Conservation (phyloP, 2,888 invertebrate species). For the Melieria omissa region DNA sequence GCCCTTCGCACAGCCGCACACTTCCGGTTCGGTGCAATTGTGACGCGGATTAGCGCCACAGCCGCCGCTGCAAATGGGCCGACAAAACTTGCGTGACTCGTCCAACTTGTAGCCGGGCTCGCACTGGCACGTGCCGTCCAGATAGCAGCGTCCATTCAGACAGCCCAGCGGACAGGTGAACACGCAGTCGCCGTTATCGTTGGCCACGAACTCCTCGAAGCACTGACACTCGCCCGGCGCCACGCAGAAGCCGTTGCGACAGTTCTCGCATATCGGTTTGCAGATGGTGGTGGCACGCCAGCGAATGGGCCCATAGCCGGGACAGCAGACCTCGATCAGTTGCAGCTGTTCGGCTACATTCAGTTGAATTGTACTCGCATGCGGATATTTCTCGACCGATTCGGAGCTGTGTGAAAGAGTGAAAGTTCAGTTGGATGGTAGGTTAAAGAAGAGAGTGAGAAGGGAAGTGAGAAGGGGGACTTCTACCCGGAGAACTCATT, state of each 20-base stretch:
- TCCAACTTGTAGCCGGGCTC: constrained; percentile 72
- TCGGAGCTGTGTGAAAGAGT: constrained; percentile 37
- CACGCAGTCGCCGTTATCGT: constrained; percentile 62
- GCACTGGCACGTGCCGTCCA: constrained; percentile 74
- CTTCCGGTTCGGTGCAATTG: constrained; percentile 65
- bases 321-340: constrained; percentile 76
- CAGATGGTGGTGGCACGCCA: constrained; percentile 51
- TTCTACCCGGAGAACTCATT: too few relatives aligned
- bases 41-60: constrained; percentile 53
- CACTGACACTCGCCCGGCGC: constrained; percentile 59
- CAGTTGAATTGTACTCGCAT: constrained; percentile 50
- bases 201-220: constrained; percentile 59
- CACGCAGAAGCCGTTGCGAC: constrained; percentile 60
- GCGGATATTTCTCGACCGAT: constrained; percentile 54
- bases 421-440: too few relatives aligned
- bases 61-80: constrained; percentile 70
- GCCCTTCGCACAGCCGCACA: constrained; percentile 66
- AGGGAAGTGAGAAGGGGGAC: too few relatives aligned
- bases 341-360: constrained; percentile 70
- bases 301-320: constrained; percentile 70
- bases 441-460: too few relatives aligned
- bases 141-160: constrained; percentile 71
- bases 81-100: constrained; percentile 71
- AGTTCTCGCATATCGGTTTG: constrained; percentile 55
- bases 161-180: constrained; percentile 67